Conservation (phyloP, 2,797 vertebrate species). For the Catamblyrhynchus diadema region DNA sequence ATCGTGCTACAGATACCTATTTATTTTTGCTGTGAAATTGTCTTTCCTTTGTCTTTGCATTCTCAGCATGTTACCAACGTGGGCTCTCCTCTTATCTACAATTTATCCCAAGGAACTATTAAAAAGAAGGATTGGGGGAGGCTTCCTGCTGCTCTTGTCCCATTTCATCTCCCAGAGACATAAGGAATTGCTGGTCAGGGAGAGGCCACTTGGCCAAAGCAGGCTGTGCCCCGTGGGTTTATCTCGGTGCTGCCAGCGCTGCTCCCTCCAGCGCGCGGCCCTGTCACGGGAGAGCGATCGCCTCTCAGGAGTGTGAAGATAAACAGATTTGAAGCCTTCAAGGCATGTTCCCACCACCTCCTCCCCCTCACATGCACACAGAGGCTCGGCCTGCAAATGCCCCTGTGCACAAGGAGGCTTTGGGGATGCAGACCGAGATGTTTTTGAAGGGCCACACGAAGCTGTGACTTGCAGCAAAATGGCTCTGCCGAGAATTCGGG, state of each 20-base stretch:
- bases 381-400: not conserved
- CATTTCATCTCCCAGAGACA: conserved; percentile 65
- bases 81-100: conserved; percentile 59
- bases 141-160: conserved; percentile 68
- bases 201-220: conserved; percentile 63
- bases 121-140: conserved; percentile 49
- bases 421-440: not conserved
- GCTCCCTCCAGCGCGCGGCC: conserved; percentile 32
- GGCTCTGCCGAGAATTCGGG: not conserved
- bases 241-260: conserved; percentile 43
- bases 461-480: conserved; percentile 16
- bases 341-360: conserved; percentile 65
- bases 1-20: not conserved
- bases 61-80: conserved; percentile 54
- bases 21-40: conserved; percentile 36
- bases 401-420: not conserved
- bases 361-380: conserved; percentile 23
- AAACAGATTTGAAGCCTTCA: conserved; percentile 72
- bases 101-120: conserved; percentile 60
- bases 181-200: conserved; percentile 54
- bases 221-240: conserved; percentile 31
- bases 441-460: not conserved
- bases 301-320: conserved; percentile 73
- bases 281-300: conserved; percentile 68
- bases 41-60: conserved; percentile 37